A percentile compares a stretch with the other conserved stretches of the same genome.
Conservation (phyloP, 2,888 invertebrate species). For the Selenia dentaria region DNA sequence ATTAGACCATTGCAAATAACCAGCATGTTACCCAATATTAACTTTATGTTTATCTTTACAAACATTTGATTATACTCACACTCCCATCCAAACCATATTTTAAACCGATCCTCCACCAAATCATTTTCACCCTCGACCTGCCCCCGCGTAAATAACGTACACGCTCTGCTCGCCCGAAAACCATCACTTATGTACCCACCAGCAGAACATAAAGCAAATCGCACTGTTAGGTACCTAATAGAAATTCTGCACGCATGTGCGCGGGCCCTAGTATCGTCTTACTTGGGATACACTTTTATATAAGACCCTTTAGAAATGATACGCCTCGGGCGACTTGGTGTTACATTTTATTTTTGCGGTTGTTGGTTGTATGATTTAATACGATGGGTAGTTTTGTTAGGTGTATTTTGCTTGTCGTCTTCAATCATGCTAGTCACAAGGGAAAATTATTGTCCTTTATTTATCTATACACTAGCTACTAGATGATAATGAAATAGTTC, state of each 20-base stretch:
- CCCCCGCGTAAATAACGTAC: neutral
- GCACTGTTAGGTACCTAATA: conserved; percentile 68
- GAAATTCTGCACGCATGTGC: conserved; percentile 71
- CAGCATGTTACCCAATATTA: too few relatives aligned
- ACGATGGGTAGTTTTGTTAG: conserved; percentile 4
- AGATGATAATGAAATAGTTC: too few relatives aligned
- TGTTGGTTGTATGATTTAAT: conserved; percentile 13
- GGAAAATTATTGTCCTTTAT: too few relatives aligned
- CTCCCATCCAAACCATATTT: conserved; percentile 10
- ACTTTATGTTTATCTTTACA: too few relatives aligned
- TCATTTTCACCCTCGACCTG: conserved; percentile 11
- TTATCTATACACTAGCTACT: too few relatives aligned
- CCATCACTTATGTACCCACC: conserved; percentile 23
- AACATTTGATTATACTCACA: conserved; percentile 6
- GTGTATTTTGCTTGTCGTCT: neutral
- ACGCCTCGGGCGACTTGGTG: conserved; percentile 43
- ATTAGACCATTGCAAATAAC: too few relatives aligned
- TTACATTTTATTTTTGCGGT: conserved; percentile 38
- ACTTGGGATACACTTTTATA: conserved; percentile 60
- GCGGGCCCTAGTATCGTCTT: conserved; percentile 67
- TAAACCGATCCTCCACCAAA: conserved; percentile 7
- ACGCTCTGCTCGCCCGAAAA: conserved; percentile 22
- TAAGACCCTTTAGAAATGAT: conserved; percentile 51
- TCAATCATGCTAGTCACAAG: neutral
- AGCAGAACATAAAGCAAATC: conserved; percentile 65